A percentile compares a stretch with the other conserved stretches of the same genome.
Conservation (phyloP, 2,888 invertebrate genomes). For the Drosophila phalerata region DNA sequence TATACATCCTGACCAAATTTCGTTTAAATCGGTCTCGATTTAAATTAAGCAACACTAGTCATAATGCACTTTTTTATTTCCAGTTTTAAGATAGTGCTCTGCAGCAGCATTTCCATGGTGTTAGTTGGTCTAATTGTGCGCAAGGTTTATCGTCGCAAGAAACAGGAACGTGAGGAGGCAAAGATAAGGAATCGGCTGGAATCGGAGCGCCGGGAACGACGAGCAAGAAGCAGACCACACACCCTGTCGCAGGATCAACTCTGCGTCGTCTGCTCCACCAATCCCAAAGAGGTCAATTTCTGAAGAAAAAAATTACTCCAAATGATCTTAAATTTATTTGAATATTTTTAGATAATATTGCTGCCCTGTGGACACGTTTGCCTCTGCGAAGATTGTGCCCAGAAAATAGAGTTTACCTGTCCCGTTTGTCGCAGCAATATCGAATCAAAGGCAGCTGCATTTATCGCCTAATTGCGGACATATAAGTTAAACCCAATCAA, state of each 20-base stretch:
- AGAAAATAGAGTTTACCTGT: slow-evolving; percentile 90
- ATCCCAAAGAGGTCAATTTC: slow-evolving; percentile 91
- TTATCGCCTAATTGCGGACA: slow-evolving; percentile 87
- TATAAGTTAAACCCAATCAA: background rate
- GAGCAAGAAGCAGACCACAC: slow-evolving; percentile 88
- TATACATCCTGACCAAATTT: too few species aligned
- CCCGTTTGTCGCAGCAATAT: slow-evolving; percentile 93
- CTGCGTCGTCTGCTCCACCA: slow-evolving; percentile 94
- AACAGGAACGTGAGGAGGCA: slow-evolving; percentile 87
- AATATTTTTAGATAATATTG: slow-evolving; percentile 89
- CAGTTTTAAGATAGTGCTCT: slow-evolving; percentile 87
- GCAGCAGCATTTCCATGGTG: slow-evolving; percentile 87
- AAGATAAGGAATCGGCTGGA: slow-evolving; percentile 87
- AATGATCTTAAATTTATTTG: background rate
- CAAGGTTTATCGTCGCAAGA: slow-evolving; percentile 86
- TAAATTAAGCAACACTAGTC: too few species aligned
- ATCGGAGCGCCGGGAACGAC: slow-evolving; percentile 88
- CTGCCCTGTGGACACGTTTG: slow-evolving; percentile 96
- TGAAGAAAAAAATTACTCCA: background rate
- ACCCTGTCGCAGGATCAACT: slow-evolving; percentile 89
- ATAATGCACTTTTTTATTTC: background rate
- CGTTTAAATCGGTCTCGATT: too few species aligned
- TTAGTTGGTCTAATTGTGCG: slow-evolving; percentile 87
- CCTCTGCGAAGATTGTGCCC: slow-evolving; percentile 94
- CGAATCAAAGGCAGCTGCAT: slow-evolving; percentile 90